Conservation (phyloP, 2,797 vertebrate genomes). For the Ctenopoma multispine region DNA sequence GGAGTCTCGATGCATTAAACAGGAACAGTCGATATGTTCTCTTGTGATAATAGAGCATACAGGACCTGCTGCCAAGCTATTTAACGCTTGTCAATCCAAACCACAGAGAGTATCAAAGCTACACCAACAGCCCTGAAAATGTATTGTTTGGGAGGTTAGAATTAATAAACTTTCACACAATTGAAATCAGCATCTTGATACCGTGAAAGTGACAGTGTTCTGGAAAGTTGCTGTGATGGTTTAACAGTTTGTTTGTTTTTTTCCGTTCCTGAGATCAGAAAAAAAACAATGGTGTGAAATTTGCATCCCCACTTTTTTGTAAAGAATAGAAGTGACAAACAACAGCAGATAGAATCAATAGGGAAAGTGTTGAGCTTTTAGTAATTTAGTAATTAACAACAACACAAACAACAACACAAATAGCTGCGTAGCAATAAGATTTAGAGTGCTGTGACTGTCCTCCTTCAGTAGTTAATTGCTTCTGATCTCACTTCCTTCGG, state of each 20-base stretch:
- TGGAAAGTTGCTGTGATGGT: slow-evolving; percentile 2
- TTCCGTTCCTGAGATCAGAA: background rate
- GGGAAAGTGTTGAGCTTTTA: slow-evolving; percentile 36
- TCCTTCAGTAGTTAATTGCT: slow-evolving; percentile 66
- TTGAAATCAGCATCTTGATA: slow-evolving; percentile 21
- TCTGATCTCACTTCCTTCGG: slow-evolving; percentile 75
- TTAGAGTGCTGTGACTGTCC: slow-evolving; percentile 62
- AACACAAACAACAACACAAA: slow-evolving; percentile 61
- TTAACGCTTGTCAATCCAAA: slow-evolving; percentile 85
- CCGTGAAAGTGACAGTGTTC: background rate
- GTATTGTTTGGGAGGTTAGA: slow-evolving; percentile 54
- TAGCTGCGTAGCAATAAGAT: slow-evolving; percentile 58
- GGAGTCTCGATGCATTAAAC: slow-evolving; percentile 85
- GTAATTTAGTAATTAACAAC: slow-evolving; percentile 68
- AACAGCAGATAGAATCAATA: background rate
- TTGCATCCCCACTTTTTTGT: background rate
- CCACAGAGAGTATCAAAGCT: slow-evolving; percentile 59
- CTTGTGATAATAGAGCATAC: slow-evolving; percentile 87
- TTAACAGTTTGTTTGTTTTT: slow-evolving; percentile 2
- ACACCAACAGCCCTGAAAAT: slow-evolving; percentile 52
- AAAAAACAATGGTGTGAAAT: background rate
- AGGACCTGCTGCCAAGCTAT: slow-evolving; percentile 80
- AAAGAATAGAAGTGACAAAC: background rate
- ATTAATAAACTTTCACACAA: slow-evolving; percentile 44
- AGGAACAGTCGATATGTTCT: slow-evolving; percentile 86